Percentiles rank a stretch among this genome's conserved stretches.
phyloP scores from a whole-genome alignment of 2,797 vertebrate species.

The Meda fulgida region DNA sequence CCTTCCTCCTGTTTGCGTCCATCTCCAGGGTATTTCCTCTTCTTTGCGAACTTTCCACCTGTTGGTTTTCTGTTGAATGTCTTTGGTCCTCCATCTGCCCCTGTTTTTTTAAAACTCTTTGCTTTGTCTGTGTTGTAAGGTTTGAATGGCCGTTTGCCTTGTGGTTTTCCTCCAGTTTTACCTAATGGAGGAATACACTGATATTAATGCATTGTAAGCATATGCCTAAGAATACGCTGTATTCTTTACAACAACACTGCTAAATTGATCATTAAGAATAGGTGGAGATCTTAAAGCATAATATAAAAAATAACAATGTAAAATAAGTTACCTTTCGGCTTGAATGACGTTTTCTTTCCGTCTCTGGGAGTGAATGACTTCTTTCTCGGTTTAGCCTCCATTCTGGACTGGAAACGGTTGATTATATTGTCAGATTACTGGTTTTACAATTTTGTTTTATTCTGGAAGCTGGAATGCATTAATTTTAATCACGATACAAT shows the following conservation, averaged over 20 bases:
- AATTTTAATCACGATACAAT: background rate
- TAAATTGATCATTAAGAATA: background rate
- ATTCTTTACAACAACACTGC: background rate
- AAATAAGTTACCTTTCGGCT: conserved; percentile 72
- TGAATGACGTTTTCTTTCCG: conserved; percentile 70
- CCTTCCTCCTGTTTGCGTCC: conserved; percentile 59
- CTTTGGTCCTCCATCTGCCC: conserved; percentile 56
- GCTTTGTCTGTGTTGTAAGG: conserved; percentile 56
- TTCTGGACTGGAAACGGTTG: conserved; percentile 55
- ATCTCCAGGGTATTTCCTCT: conserved; percentile 66
- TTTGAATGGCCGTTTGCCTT: conserved; percentile 60
- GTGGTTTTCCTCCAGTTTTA: conserved; percentile 50
- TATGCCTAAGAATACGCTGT: too few species aligned
- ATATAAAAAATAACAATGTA: background rate
- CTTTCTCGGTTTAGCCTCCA: conserved; percentile 77
- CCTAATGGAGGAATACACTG: conserved; percentile 22
- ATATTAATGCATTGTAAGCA: background rate
- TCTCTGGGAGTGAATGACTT: conserved; percentile 66
- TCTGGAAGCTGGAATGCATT: background rate
- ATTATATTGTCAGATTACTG: background rate
- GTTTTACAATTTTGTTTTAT: background rate
- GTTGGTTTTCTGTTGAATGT: conserved; percentile 62
- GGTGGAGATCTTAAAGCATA: background rate
- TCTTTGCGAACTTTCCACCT: conserved; percentile 61
- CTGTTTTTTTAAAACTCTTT: conserved; percentile 55